Evolutionary conservation across 2,888 invertebrate genomes (phyloP).

Genomic region (Polydrusus tereticollis): DNA sequence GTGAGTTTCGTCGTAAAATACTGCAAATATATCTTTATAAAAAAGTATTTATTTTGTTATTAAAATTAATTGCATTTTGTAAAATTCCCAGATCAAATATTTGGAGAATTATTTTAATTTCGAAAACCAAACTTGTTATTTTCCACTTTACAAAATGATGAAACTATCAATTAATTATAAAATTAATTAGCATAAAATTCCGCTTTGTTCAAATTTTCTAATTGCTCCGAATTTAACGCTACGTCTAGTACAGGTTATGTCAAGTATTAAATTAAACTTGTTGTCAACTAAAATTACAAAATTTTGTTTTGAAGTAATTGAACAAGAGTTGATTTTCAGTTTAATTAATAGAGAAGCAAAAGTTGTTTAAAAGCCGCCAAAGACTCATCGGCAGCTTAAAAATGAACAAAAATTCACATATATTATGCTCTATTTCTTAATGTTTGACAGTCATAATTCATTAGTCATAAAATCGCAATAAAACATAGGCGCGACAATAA

Average conservation of each 20-base stretch:
- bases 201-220: constrained; percentile 40
- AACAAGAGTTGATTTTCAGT: neutral
- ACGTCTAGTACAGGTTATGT: constrained; percentile 35
- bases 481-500: no score
- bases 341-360: neutral
- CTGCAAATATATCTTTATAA: no score
- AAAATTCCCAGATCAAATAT: neutral
- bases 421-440: no score
- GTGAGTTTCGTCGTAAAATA: no score
- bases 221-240: constrained; percentile 38
- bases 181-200: constrained; percentile 38
- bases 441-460: no score
- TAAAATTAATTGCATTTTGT: no score
- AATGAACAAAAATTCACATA: no score
- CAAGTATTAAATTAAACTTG: constrained; percentile 37
- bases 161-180: constrained; percentile 37
- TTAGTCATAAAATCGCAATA: no score
- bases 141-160: constrained; percentile 7
- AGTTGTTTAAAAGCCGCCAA: neutral
- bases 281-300: constrained; percentile 18
- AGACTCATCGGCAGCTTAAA: no score
- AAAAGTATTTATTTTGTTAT: no score
- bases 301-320: neutral
- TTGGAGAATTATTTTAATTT: constrained; percentile 12
- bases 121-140: constrained; percentile 16